Base-by-base conservation (phyloP, 2,113 vertebrate genomes). In the Vidua macroura region DNA sequence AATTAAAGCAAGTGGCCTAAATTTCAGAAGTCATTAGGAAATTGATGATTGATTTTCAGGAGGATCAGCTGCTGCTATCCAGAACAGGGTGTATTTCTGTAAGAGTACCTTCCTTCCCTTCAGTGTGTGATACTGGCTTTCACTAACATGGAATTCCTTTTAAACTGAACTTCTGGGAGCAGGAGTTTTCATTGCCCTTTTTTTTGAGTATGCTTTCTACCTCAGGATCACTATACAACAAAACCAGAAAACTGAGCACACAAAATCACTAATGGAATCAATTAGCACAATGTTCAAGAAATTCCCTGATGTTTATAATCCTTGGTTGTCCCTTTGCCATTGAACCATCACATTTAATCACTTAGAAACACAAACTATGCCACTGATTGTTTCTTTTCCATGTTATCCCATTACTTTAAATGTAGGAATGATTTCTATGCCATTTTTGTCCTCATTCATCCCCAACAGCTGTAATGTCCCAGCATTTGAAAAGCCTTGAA, bases 1-100 rank as follows among this genome's bases (percentile, higher is more conserved):
- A 87, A 76, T 79, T 80, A 63, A 88, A 89, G 7, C 6, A 39
- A 70, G 27, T 49, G 43, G 55, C 43, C 68, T 83, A 48, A 85
- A 96, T 91, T 94, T 94, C 63, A 70, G 22, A 83, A 80, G 30
- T 22, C 10, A 48, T 85, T 92, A 83, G 27, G 15, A 90, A 70
- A 4, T 23, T 52, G 13, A 14, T 49, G 15, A 28, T 35, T 89
- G 90, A 51, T 10, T 62, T 91, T 67, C 30, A 49, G n/a, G 33
- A 31, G 18, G 5, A 15, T 7, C 23, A 76, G 46, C 21, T 15
- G 13, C 76, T 59, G 48, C 55, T 66, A 52, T 15, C 13, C 75
- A 62, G 79, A 91, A 8, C 24, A 86, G 59, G 17, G 16, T 70
- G 21, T 44, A 55, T 89, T 79, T 93, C 66, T 75, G 15, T 39